Evolutionary conservation across 1,140 invertebrate genomes (phyloP).

Genomic region (Sycobia sp.): DNA sequence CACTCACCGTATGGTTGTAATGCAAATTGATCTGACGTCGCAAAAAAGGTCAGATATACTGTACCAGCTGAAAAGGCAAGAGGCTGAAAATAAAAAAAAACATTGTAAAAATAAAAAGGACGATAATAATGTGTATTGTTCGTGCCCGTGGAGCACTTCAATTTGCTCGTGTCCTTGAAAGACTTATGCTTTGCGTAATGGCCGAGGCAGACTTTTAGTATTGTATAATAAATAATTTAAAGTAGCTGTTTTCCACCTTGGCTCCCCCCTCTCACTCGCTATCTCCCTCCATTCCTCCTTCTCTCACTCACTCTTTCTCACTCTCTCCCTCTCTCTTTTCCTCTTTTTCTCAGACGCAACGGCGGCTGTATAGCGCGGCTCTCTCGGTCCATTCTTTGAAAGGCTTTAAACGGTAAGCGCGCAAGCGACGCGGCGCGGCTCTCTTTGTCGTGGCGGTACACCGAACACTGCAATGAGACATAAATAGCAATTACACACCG

Average conservation of each 20-base stretch:
- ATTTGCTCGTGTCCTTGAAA: slow-evolving; percentile 38
- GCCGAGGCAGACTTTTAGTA: slow-evolving; percentile 34
- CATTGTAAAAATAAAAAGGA: slow-evolving; percentile 28
- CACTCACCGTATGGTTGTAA: slow-evolving; percentile 16
- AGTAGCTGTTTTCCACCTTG: slow-evolving; percentile 37
- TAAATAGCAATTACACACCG: slow-evolving; percentile 55
- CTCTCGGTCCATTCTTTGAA: slow-evolving; percentile 35
- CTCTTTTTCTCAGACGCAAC: not conserved
- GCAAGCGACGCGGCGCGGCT: slow-evolving; percentile 42
- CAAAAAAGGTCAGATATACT: too few relatives aligned
- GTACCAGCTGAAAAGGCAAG: not conserved
- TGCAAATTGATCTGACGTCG: slow-evolving; percentile 27
- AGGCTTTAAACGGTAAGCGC: slow-evolving; percentile 50
- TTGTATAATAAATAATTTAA: slow-evolving; percentile 40
- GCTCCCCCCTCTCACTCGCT: not conserved
- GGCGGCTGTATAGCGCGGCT: not conserved
- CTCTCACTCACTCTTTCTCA: not conserved
- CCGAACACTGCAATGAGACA: slow-evolving; percentile 55
- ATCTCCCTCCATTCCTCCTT: slow-evolving; percentile 12
- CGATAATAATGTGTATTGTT: slow-evolving; percentile 37
- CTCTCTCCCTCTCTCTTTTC: not conserved
- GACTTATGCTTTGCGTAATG: slow-evolving; percentile 37
- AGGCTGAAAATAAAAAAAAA: not conserved
- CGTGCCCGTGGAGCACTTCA: slow-evolving; percentile 32
- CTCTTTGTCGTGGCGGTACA: slow-evolving; percentile 48